Base-by-base conservation (phyloP, 2,797 vertebrate species). In the Diglossa cyanea region DNA sequence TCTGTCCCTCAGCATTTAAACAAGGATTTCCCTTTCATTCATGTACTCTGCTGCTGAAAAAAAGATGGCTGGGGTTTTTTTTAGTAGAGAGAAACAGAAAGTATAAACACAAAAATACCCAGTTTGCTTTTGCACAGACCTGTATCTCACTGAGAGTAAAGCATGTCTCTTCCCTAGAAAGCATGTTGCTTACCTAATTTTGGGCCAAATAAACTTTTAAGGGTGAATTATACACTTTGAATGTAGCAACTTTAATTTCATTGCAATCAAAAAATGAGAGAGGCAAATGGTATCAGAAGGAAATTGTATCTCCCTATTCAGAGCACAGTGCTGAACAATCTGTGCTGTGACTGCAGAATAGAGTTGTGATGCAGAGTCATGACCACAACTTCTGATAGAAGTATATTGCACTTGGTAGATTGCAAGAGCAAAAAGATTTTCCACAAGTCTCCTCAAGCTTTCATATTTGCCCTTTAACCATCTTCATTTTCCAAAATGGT, bases 11-110 rank as follows among this genome's bases (percentile, higher is more conserved):
- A 26, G 6, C 14, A 81, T 62, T 54, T 74, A 53, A 57, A 74
- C 5, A 53, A 53, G 6, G 15, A n/a, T 77, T 74, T 51, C 3
- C 9, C 6, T 31, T 79, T 58, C 0, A 1, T 51, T 77, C 2
- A 26, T 20, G 16, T 51, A 54, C 23, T 63, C 15, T 25, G 18
- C 25, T 51, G 10, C 40, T 60, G 53, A 63, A 66, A 74, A 77
- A 80, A 51, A 71, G 5, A 16, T 3, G 16, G 2, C 10, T 7
- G 30, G 3, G 4, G 3, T 1, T 1, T 26, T 58, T 72, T 45
- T 37, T 11, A 4, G 3, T 42, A n/a, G 31, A 54, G 35, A 24
- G 23, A 76, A 89, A 35, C 17, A 33, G n/a, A 58, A 85, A 68
- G 5, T 10, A 55, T 33, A 31, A 68, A 37, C 33, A 25, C 0